phyloP scores from a whole-genome alignment of 2,888 invertebrate species.

The Morpho deidamia region DNA sequence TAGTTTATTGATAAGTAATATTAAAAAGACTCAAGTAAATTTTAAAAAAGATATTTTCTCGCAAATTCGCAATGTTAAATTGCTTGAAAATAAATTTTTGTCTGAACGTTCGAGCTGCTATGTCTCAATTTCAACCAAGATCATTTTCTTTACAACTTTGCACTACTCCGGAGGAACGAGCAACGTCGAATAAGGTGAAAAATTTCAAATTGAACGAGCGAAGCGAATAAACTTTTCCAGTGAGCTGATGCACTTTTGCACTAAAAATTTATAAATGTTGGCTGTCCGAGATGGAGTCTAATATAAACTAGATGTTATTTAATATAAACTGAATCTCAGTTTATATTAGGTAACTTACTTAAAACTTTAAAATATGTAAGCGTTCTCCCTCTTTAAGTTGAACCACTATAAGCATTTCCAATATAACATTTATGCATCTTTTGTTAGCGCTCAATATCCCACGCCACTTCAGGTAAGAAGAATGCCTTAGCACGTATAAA shows the following conservation, averaged over 20 bases:
- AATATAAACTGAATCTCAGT: constrained; percentile 6
- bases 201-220: constrained; percentile 41
- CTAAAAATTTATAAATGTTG: constrained; percentile 31
- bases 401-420: constrained; percentile 11
- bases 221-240: constrained; percentile 50
- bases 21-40: constrained; percentile 7
- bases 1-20: constrained; percentile 14
- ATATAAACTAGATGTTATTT: no score
- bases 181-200: constrained; percentile 39
- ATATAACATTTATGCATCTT: constrained; percentile 32
- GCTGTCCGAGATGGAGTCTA: constrained; percentile 25
- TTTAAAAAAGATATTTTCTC: constrained; percentile 16
- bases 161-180: constrained; percentile 39
- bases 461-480: constrained; percentile 37
- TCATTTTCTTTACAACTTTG: constrained; percentile 62
- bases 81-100: no score
- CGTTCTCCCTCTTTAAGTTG: constrained; percentile 14
- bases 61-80: constrained; percentile 26
- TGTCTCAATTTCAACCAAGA: constrained; percentile 51
- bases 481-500: constrained; percentile 49
- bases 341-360: constrained; percentile 21
- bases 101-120: constrained; percentile 33
- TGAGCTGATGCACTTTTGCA: constrained; percentile 54
- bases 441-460: constrained; percentile 49
- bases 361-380: constrained; percentile 21